phyloP scores from a whole-genome alignment of 1,140 invertebrate genomes.

The Zaprionus vittiger region DNA sequence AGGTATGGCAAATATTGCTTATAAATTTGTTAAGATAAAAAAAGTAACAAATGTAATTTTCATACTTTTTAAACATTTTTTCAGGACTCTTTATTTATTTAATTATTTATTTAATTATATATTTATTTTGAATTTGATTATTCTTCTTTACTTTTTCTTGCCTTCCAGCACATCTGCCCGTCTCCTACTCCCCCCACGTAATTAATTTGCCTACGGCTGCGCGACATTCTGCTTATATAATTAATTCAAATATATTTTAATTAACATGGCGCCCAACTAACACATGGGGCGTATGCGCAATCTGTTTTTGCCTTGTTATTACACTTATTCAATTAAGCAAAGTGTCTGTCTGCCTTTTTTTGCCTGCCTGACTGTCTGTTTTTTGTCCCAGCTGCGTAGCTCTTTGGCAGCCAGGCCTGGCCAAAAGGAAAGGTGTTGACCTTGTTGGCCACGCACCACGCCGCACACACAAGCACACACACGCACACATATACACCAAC shows the following conservation, averaged over 20 bases:
- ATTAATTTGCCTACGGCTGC: slow-evolving; percentile 10
- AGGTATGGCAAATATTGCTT: background rate
- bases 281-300: slow-evolving; percentile 65
- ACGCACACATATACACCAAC: slow-evolving; percentile 39
- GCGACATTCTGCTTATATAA: slow-evolving; percentile 60
- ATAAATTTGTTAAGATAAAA: too few species aligned
- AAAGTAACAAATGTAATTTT: background rate
- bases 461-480: slow-evolving; percentile 27
- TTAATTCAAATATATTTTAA: slow-evolving; percentile 76
- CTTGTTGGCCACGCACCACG: slow-evolving; percentile 64
- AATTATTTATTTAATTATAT: background rate
- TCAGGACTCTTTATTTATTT: background rate
- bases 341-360: slow-evolving; percentile 33
- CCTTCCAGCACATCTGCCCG: slow-evolving; percentile 1
- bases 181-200: background rate
- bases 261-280: slow-evolving; percentile 62
- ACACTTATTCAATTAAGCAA: slow-evolving; percentile 67
- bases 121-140: background rate
- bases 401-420: slow-evolving; percentile 28
- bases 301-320: slow-evolving; percentile 48
- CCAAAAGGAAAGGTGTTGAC: slow-evolving; percentile 80
- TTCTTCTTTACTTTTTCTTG: background rate
- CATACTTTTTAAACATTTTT: too few species aligned
- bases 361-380: background rate
- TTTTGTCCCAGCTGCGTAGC: background rate